These are phyloP conservation scores for Poecilobothrus nobilitatus DNA, from an alignment of 2,888 invertebrate genomes.

Conservation along the genomic window DNA sequence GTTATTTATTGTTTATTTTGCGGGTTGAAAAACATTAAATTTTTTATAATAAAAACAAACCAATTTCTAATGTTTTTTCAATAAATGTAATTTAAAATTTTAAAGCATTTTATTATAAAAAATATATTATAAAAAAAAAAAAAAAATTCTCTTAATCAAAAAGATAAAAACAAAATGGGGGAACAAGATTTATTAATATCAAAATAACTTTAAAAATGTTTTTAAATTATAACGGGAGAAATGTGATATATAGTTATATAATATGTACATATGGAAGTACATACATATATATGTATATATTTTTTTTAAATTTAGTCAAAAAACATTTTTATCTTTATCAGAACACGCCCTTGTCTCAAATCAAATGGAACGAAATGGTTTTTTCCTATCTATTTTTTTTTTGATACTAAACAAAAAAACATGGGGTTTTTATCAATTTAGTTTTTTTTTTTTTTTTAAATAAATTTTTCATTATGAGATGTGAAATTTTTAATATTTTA, in stretches of 20 bases:
- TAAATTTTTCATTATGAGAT: not conserved
- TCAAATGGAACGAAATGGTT: not conserved
- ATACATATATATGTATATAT: too few species aligned
- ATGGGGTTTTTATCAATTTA: not conserved
- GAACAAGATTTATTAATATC: not conserved
- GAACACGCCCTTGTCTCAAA: not conserved
- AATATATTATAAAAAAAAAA: not conserved
- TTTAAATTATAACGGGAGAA: not conserved
- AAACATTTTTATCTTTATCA: too few species aligned
- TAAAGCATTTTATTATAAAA: not conserved
- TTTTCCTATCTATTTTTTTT: too few species aligned
- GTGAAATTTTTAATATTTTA: not conserved
- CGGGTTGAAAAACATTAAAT: not conserved
- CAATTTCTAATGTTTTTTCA: not conserved
- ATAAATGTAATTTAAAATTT: not conserved
- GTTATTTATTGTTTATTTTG: not conserved
- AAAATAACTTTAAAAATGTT: not conserved
- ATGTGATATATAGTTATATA: not conserved
- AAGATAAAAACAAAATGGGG: not conserved
- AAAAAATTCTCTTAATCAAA: not conserved
- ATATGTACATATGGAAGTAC: not conserved
- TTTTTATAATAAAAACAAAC: not conserved
- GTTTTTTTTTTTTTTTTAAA: not conserved
- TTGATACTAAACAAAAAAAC: too few species aligned
- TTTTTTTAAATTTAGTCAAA: not conserved